phyloP scores from a whole-genome alignment of 1,140 invertebrate genomes.

The Ceratoteleas bidentatus region DNA sequence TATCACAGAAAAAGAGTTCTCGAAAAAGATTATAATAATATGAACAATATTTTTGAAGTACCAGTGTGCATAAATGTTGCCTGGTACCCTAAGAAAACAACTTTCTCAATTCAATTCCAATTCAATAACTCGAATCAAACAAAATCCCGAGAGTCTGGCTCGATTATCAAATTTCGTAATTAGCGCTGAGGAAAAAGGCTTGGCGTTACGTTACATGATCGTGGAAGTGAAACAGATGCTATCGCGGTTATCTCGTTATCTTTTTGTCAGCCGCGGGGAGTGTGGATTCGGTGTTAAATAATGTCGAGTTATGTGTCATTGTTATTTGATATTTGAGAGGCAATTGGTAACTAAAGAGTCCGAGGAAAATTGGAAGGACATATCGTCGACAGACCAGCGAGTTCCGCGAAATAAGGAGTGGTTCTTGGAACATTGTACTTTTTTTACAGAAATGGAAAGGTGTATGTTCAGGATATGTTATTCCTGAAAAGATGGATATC shows the following conservation, averaged over 20 bases:
- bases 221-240: conserved; percentile 76
- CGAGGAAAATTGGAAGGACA: not conserved
- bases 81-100: no score
- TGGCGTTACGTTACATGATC: conserved; percentile 19
- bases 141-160: not conserved
- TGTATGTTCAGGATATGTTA: no score
- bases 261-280: conserved; percentile 12
- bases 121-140: no score
- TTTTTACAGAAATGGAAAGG: no score
- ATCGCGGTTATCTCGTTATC: conserved; percentile 12
- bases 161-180: conserved; percentile 41
- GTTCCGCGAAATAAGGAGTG: no score
- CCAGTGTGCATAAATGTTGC: no score
- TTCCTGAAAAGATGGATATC: no score
- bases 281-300: conserved; percentile 13
- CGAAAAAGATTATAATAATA: no score
- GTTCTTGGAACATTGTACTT: no score
- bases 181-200: conserved; percentile 5
- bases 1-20: no score
- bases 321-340: conserved; percentile 19
- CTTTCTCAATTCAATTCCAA: no score
- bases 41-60: no score
- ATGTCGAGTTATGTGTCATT: conserved; percentile 9
- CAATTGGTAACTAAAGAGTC: not conserved
- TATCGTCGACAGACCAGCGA: not conserved